Percentiles rank a stretch among this genome's conserved stretches.
phyloP scores from a whole-genome alignment of 2,888 invertebrate species.

The Drosophila pseudotakahashii region DNA sequence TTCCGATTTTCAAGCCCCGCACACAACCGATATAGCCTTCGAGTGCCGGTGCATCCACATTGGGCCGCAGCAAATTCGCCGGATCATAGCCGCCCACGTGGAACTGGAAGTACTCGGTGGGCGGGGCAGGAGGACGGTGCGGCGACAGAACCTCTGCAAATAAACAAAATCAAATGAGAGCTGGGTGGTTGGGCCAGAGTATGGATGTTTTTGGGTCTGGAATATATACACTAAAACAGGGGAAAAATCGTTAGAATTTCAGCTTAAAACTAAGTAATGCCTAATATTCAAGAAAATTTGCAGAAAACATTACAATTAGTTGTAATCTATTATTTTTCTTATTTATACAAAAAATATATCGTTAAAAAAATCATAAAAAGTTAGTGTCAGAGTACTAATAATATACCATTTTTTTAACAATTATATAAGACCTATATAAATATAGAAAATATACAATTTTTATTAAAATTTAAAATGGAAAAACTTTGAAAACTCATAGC shows the following conservation, averaged over 20 bases:
- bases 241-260: not conserved
- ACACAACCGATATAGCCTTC: slow-evolving; percentile 94
- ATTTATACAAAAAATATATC: too few species aligned
- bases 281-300: too few species aligned
- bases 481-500: too few species aligned
- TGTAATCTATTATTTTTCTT: too few species aligned
- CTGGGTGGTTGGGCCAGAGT: slow-evolving; percentile 1
- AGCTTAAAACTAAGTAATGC: not conserved
- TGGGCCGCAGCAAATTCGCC: slow-evolving; percentile 88
- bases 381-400: too few species aligned
- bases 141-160: slow-evolving; percentile 92
- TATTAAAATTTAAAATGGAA: too few species aligned
- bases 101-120: slow-evolving; percentile 94
- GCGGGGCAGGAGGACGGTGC: slow-evolving; percentile 94
- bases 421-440: too few species aligned
- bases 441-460: too few species aligned
- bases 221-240: not conserved
- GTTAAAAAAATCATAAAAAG: too few species aligned
- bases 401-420: too few species aligned
- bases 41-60: slow-evolving; percentile 85
- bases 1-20: slow-evolving; percentile 93
- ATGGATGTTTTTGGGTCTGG: slow-evolving; percentile 2
- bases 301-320: too few species aligned
- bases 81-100: slow-evolving; percentile 94
- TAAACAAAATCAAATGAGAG: slow-evolving; percentile 66